phyloP scores from a whole-genome alignment of 2,113 vertebrate species.

The Clarias gariepinus region DNA sequence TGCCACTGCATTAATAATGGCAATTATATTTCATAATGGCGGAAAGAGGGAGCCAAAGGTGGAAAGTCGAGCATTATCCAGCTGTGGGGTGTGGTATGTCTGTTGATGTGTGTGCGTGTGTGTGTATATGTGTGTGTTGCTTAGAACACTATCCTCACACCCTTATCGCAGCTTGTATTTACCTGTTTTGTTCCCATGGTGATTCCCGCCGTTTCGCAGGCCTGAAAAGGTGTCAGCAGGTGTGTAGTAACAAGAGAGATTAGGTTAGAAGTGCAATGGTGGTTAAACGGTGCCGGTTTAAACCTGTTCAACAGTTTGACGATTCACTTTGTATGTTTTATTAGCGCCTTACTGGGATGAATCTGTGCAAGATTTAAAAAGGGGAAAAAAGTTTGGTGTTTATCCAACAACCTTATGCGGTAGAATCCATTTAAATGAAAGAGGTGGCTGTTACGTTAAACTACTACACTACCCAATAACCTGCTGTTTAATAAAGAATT shows the following conservation, averaged over 20 bases:
- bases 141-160: conserved; percentile 20
- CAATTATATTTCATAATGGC: conserved; percentile 33
- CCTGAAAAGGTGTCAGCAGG: conserved; percentile 55
- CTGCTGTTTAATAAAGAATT: background rate
- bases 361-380: background rate
- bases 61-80: conserved; percentile 59
- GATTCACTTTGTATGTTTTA: background rate
- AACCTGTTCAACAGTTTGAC: background rate
- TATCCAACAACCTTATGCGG: background rate
- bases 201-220: conserved; percentile 50
- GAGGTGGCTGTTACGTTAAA: background rate
- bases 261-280: background rate
- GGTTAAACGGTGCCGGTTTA: background rate
- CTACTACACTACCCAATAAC: background rate
- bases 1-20: conserved; percentile 8
- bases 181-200: conserved; percentile 71
- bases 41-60: conserved; percentile 19
- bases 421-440: background rate
- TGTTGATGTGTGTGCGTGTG: conserved; percentile 30
- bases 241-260: conserved; percentile 48
- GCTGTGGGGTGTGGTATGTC: conserved; percentile 63
- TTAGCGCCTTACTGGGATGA: background rate
- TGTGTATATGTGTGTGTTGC: conserved; percentile 8
- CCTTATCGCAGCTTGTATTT: conserved; percentile 66
- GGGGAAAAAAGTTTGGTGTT: background rate